Evolutionary conservation across 2,797 vertebrate genomes (phyloP), one percentile per base, ranked within the genome.

Genomic region (Myotis planiceps): DNA sequence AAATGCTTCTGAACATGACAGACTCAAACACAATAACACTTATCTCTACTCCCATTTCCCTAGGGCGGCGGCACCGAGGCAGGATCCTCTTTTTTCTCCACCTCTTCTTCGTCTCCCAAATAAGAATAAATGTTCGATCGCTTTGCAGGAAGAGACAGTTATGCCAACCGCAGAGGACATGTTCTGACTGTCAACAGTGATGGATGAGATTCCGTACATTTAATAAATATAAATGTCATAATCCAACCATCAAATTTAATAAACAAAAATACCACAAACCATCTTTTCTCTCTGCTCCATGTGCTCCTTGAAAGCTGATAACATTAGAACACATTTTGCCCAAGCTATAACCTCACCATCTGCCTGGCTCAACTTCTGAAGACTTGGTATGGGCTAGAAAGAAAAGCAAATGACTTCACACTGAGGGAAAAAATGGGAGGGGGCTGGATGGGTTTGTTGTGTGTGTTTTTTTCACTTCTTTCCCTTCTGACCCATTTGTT

Each of bases 191-290:
- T 98, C 97, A 97, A 92, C 94, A 18, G 86, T 98, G 98, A 98
- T 98, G 97, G 97, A 98, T 98, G 98, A 97, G 97, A 97, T 94
- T 98, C 97, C 94, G 96, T 97, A 97, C 97, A 97, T 97, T 96
- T 98, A 98, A 98, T 98, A 97, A 98, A 98, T 98, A 97, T 96
- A 98, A 98, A 98, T 97, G 97, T 97, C 97, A 98, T 98, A 98
- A 98, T 97, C 95, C 95, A 95, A 97, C 97, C 96, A 96, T 97
- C 96, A 97, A 98, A 98, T 98, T 97, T 96, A 97, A 98, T 98
- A 98, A 98, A 97, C 97, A 96, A 94, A 96, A 97, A 97, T 97
- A 97, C 96, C 96, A 96, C 97, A 97, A 97, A 95, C 96, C 96
- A 81, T 98, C 96, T 87, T 97, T 96, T 96, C 96, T 97, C 94